Evolutionary conservation across 2,113 vertebrate genomes (phyloP), one percentile per base, ranked within the genome.

Genomic region (Melanostigma gelatinosum): DNA sequence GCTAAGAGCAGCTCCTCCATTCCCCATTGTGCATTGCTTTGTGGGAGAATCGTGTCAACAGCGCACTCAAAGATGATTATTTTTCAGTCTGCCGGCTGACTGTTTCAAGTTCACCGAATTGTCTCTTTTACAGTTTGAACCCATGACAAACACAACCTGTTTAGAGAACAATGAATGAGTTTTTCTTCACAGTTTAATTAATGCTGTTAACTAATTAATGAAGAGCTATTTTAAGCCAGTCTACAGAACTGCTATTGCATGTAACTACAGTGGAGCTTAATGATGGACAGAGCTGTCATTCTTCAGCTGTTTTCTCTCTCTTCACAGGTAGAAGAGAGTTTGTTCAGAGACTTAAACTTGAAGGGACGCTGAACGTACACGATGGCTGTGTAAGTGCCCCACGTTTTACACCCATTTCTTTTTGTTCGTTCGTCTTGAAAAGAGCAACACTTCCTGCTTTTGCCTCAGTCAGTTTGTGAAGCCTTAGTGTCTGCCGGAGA

Each of bases 271-370:
- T 58, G 40, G 32, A 42, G 34, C 22, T 32, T 6, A 36, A 34
- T 18, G 34, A 55, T 16, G 0, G 22, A 38, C 8, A 0, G 24
- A 1, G 62, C 38, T 42, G n/a, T 13, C 1, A 15, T 36, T 54
- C 46, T 66, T 74, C 58, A 72, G 1, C 18, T 72, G 67, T 71
- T 32, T 57, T 74, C 1, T 81, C 50, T 89, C 15, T 85, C 9
- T 81, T 88, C 29, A 63, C 92, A 99, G 98, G 97, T 86, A 97
- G 98, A 96, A 98, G 96, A 97, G 98, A 99, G 85, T 99, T 99
- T 93, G 97, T 99, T 93, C 98, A 99, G 95, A 96, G 96, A 93
- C 96, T 99, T 91, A 99, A 99, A 96, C 97, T 98, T 92, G 98
- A 99, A 96, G 96, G 96, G 77, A 97, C 97, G 4, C 93, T 99